Evolutionary conservation across 2,113 vertebrate species (phyloP).

Genomic region (Physeter macrocephalus): DNA sequence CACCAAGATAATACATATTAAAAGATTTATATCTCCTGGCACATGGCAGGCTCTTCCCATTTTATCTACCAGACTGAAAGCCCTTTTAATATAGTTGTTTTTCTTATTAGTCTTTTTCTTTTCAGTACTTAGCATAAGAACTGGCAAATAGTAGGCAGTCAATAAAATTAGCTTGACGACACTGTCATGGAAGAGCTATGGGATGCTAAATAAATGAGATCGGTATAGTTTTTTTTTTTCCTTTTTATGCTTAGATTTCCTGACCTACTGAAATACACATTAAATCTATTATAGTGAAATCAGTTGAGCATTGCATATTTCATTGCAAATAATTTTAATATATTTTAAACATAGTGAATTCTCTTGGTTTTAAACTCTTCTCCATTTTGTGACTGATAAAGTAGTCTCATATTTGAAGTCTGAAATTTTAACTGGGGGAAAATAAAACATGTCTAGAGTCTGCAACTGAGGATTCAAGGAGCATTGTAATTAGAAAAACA

Average conservation of each 20-base stretch:
- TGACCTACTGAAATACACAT: neutral
- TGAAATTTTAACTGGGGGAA: neutral
- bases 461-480: neutral
- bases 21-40: neutral
- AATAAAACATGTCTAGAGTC: neutral
- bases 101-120: neutral
- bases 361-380: neutral
- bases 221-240: neutral
- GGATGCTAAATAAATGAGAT: neutral
- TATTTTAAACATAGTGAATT: neutral
- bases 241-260: neutral
- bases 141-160: neutral
- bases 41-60: neutral
- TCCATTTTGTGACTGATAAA: neutral
- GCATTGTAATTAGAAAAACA: neutral
- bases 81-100: neutral
- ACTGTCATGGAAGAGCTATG: neutral
- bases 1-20: neutral
- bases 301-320: neutral
- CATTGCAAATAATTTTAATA: neutral
- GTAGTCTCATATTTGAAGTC: neutral
- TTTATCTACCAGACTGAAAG: neutral
- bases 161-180: neutral
- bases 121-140: neutral
- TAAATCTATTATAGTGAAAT: neutral